These are phyloP conservation scores for Notolepis coatsorum DNA, from an alignment of 2,797 vertebrate genomes.

Conservation along the genomic window DNA sequence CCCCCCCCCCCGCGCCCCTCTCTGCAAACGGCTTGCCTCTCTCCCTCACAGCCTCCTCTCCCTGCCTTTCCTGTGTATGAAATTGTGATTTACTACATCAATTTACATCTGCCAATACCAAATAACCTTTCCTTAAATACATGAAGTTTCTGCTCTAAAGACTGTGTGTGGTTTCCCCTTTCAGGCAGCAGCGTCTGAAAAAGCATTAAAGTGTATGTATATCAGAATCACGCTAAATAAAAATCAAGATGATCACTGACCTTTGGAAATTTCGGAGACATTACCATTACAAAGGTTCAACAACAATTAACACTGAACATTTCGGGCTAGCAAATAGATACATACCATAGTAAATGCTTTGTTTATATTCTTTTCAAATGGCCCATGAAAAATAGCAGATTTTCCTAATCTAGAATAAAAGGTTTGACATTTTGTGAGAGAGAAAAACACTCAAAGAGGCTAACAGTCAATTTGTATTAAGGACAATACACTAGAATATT, in stretches of 20 bases:
- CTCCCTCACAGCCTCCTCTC: conserved; percentile 32
- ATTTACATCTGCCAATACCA: conserved; percentile 77
- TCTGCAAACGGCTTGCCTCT: conserved; percentile 53
- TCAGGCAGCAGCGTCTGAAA: conserved; percentile 35
- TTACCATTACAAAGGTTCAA: conserved; percentile 47
- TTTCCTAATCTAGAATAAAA: conserved; percentile 47
- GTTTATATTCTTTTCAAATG: conserved; percentile 47
- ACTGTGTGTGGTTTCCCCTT: conserved; percentile 28
- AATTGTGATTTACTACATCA: conserved; percentile 78
- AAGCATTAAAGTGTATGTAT: conserved; percentile 25
- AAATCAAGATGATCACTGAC: conserved; percentile 66
- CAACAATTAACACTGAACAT: conserved; percentile 48
- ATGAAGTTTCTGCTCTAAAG: conserved; percentile 52
- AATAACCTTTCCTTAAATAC: conserved; percentile 73
- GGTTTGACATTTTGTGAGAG: conserved; percentile 48
- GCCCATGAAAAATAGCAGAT: conserved; percentile 47
- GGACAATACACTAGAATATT: background rate
- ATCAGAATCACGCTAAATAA: conserved; percentile 51
- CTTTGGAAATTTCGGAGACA: conserved; percentile 58
- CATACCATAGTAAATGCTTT: conserved; percentile 33
- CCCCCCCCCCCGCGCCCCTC: conserved; percentile 51
- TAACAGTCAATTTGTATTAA: background rate
- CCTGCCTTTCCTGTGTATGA: conserved; percentile 58
- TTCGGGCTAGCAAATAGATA: conserved; percentile 34
- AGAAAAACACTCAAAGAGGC: conserved; percentile 19